Evolutionary conservation across 2,888 invertebrate genomes (phyloP).

Genomic region (Lycocerus yunnanus): DNA sequence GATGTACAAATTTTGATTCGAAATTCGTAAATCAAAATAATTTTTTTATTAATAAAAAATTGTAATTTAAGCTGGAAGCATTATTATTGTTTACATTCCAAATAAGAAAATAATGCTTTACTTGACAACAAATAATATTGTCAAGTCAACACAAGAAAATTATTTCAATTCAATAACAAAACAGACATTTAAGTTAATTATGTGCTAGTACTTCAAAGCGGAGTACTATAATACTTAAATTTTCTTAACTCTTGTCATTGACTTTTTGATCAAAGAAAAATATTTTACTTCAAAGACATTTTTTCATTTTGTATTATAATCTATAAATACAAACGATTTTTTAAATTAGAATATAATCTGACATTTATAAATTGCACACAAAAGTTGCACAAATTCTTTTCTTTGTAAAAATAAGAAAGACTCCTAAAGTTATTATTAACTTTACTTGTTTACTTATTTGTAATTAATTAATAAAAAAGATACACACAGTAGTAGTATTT

Average conservation of each 20-base stretch:
- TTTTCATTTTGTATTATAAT: not conserved
- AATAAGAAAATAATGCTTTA: not conserved
- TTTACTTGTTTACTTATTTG: not conserved
- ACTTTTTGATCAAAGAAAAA: constrained; percentile 1
- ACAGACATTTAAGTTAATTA: constrained; percentile 7
- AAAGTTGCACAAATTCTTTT: not conserved
- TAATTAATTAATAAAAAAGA: not conserved
- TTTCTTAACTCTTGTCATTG: not conserved
- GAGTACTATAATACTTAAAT: not conserved
- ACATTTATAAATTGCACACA: not conserved
- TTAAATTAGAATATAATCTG: not conserved
- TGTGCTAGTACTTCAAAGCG: constrained; percentile 12
- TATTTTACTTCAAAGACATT: not conserved
- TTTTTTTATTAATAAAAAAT: not conserved
- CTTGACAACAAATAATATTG: not conserved
- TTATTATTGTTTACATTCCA: too few species aligned
- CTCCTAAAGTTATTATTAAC: not conserved
- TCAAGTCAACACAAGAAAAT: not conserved
- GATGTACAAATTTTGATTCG: not conserved
- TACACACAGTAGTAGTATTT: not conserved
- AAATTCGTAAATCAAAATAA: not conserved
- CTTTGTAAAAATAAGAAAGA: not conserved
- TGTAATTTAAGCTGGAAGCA: not conserved
- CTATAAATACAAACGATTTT: not conserved
- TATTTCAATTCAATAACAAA: constrained; percentile 2